Evolutionary conservation across 2,113 vertebrate genomes (phyloP).

Genomic region (Passer montanus): DNA sequence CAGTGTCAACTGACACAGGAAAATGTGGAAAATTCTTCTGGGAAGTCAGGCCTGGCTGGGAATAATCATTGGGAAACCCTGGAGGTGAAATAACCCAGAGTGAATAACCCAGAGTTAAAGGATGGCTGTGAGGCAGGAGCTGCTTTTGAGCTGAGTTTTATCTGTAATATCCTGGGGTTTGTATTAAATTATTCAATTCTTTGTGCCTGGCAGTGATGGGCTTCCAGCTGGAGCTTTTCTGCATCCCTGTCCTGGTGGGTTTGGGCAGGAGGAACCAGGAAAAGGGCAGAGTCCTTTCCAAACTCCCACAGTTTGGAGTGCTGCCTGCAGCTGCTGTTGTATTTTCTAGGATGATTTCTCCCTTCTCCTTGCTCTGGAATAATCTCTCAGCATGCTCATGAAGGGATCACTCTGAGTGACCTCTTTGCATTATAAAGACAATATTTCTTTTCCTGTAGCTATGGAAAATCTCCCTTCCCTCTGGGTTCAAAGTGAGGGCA

Average conservation of each 20-base stretch:
- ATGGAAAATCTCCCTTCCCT: neutral
- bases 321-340: neutral
- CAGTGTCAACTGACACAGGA: neutral
- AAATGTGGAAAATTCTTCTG: neutral
- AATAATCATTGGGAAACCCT: rapidly evolving
- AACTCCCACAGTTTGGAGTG: neutral
- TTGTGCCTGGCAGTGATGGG: rapidly evolving
- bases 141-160: neutral
- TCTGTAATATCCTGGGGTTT: rapidly evolving
- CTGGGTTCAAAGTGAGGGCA: neutral
- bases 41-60: neutral
- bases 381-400: neutral
- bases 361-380: neutral
- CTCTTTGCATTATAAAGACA: neutral
- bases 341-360: neutral
- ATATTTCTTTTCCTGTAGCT: neutral
- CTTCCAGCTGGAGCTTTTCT: neutral
- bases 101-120: neutral
- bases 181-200: neutral
- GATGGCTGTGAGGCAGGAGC: neutral
- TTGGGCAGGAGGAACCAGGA: neutral
- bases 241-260: neutral
- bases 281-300: neutral
- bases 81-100: neutral
- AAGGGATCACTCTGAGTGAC: neutral